phyloP scores from a whole-genome alignment of 1,140 invertebrate genomes.

The Drosophila navojoa region DNA sequence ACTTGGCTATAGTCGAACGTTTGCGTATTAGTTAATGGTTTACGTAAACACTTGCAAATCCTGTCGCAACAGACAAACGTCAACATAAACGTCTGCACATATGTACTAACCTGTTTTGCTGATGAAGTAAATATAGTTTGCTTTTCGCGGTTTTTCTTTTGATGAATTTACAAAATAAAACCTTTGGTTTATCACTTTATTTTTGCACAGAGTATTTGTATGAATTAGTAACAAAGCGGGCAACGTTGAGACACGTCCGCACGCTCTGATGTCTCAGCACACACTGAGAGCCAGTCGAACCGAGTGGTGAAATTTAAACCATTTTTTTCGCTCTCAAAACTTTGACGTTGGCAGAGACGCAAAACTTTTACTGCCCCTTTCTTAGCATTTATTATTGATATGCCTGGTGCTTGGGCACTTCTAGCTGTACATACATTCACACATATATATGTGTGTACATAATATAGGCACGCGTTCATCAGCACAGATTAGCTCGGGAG shows the following conservation, averaged over 20 bases:
- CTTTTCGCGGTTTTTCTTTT: constrained; percentile 57
- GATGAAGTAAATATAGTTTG: constrained; percentile 34
- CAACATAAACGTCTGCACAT: neutral
- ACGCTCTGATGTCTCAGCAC: constrained; percentile 46
- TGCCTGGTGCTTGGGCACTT: neutral
- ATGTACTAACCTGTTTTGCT: constrained; percentile 67
- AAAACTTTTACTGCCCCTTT: constrained; percentile 22
- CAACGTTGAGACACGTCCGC: constrained; percentile 53
- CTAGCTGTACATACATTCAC: neutral
- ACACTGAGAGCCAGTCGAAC: constrained; percentile 51
- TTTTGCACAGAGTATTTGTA: constrained; percentile 28
- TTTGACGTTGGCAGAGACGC: constrained; percentile 18
- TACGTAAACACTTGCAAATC: constrained; percentile 67
- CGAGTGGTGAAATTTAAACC: constrained; percentile 59
- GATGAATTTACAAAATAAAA: constrained; percentile 6
- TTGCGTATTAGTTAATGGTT: constrained; percentile 26
- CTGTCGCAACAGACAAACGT: constrained; percentile 35
- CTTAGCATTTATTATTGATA: constrained; percentile 34
- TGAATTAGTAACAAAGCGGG: constrained; percentile 16
- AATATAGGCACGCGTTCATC: neutral
- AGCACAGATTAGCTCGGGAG: neutral
- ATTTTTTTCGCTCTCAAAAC: constrained; percentile 37
- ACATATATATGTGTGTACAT: neutral
- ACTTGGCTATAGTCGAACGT: constrained; percentile 17
- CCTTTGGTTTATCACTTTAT: constrained; percentile 1